Evolutionary conservation across 2,888 invertebrate genomes (phyloP), one percentile per base, ranked within the genome.

Genomic region (Lamellibrachia satsuma): DNA sequence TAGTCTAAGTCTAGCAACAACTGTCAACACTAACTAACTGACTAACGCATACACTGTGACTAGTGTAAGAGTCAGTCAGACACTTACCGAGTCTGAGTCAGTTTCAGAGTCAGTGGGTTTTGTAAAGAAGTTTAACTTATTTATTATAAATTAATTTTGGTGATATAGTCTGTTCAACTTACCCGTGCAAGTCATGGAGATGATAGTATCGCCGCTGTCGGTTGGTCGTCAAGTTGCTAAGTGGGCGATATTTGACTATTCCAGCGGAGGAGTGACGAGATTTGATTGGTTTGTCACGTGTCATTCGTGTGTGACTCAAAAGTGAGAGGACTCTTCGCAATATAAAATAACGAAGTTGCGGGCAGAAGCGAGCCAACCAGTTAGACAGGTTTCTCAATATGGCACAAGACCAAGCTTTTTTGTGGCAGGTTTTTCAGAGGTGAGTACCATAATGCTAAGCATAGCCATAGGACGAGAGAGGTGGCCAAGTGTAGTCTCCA

Each of bases 371-470:
- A 75, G 11, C 15, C 22, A 75, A 22, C 9, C 9, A 55, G 9
- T 9, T 7, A 55, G 9, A 55, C 7, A 2, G 11, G n/a, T 22
- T 22, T 75, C 2, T 75, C 22, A 6, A 75, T 22, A 75, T 75
- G 90, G 27, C 90, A 22, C 93, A 91, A 9, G 94, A 94, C 91
- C 94, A 93, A 52, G 93, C 93, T 90, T 94, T 93, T 90, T 93
- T 94, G 8, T 93, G 93, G 94, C 92, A 92, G 52, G 94, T 94
- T 22, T 94, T 94, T 90, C 94, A 94, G 92, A 92, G 93, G 94
- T 94, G 92, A 90, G 39, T 90, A 8, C 92, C 52, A 22, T 9
- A 27, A 60, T 57, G 39, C 11, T 11, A 11, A 90, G 60, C 27
- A 51, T 51, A 2, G 27, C 39, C 27, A 52, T 90, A 57, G 15